Evolutionary conservation across 2,797 vertebrate genomes (phyloP).

Genomic region (Notolabrus celidotus): DNA sequence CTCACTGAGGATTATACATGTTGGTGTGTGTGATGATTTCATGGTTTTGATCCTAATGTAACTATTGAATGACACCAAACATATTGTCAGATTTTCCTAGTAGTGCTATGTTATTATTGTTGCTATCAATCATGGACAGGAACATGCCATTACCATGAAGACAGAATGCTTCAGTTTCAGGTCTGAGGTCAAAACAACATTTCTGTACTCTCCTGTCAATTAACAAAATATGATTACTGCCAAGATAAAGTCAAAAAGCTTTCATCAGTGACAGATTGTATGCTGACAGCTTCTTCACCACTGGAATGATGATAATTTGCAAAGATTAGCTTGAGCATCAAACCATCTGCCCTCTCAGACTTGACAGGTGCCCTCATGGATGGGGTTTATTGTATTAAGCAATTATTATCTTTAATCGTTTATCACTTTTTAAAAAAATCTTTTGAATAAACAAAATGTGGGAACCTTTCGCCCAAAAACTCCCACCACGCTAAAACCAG

Average conservation of each 20-base stretch:
- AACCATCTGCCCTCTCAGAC: background rate
- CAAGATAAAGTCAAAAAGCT: conserved; percentile 51
- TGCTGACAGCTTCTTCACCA: conserved; percentile 11
- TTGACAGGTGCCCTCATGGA: background rate
- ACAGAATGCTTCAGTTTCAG: conserved; percentile 13
- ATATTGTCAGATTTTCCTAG: background rate
- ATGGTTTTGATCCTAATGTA: background rate
- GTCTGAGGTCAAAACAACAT: conserved; percentile 32
- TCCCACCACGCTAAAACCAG: too few relatives aligned
- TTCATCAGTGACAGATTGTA: conserved; percentile 36
- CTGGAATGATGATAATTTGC: background rate
- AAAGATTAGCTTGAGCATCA: background rate
- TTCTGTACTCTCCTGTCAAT: conserved; percentile 16
- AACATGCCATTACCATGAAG: background rate
- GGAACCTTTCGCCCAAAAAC: too few relatives aligned
- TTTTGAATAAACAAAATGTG: background rate
- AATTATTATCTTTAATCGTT: background rate
- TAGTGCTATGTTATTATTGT: background rate
- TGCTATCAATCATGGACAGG: conserved; percentile 8
- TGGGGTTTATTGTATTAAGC: background rate
- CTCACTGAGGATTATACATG: background rate
- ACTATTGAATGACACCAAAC: background rate
- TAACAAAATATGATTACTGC: conserved; percentile 40
- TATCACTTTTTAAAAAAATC: too few relatives aligned
- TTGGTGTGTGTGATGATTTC: background rate